Evolutionary conservation across 2,113 vertebrate species (phyloP), one percentile per base, ranked within the genome.

Genomic region (Sinocyclocheilus grahami): DNA sequence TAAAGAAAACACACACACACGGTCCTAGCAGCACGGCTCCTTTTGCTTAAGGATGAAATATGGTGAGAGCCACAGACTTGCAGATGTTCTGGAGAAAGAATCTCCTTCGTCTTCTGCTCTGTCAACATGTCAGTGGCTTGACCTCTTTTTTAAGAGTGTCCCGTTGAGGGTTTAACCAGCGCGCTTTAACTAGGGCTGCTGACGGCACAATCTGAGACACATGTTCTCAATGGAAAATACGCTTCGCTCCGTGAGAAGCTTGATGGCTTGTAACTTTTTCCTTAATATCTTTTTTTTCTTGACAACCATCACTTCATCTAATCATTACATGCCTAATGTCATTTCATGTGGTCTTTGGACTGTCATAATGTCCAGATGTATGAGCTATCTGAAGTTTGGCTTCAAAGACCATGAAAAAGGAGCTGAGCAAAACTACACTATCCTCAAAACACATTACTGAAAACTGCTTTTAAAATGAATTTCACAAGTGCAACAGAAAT

Each of bases 121-220:
- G 90, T 91, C 91, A 90, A 90, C 89, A 88, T 89, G 90, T 86
- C 91, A 86, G 84, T 71, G 46, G 86, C 87, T 87, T 90, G 88
- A 92, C 82, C 86, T 89, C 88, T 88, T 89, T 91, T 60, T 53
- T 69, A 88, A 85, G 80, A 77, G 81, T 24, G 76, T 62, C 86
- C 72, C 85, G 60, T 78, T 75, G 87, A 91, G 85, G 87, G 27
- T 87, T 74, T 92, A 89, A 90, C 81, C 79, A 82, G 79, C 16
- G 3, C 1, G 62, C 14, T 82, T 82, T 82, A 82, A 82, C 62
- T 55, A 90, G 88, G 79, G 2, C 78, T 67, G 78, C 88, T 87
- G 89, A 67, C 79, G 85, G 76, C 46, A 87, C 83, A 89, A 91
- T 91, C 77, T 82, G 79, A 91, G 82, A 87, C 90, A 90, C 86